A percentile compares a stretch with the other conserved stretches of the same genome.
phyloP scores from a whole-genome alignment of 2,888 invertebrate species.

The Cephus runcator region DNA sequence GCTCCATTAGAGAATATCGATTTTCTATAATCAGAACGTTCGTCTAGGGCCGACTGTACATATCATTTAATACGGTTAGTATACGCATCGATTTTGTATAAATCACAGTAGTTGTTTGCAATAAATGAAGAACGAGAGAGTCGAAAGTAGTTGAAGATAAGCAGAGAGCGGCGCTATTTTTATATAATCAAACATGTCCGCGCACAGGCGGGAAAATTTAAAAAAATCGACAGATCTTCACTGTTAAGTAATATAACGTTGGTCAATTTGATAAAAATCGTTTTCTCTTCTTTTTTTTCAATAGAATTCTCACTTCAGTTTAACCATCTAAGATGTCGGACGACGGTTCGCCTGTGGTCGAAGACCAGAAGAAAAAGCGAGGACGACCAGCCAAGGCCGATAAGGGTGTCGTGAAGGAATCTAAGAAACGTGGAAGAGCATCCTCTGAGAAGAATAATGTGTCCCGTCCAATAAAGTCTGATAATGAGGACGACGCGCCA shows the following conservation, averaged over 20 bases:
- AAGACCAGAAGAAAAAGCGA: constrained; percentile 64
- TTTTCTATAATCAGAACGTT: not conserved
- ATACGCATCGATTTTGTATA: not conserved
- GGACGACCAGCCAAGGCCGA: constrained; percentile 60
- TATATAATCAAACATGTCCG: not conserved
- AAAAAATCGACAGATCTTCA: not conserved
- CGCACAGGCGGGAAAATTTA: not conserved
- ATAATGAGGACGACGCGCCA: constrained; percentile 59
- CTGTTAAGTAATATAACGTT: not conserved
- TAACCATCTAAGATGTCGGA: constrained; percentile 54
- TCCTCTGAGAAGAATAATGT: constrained; percentile 56
- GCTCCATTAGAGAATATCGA: not conserved
- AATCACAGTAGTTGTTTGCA: not conserved
- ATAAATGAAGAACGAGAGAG: not conserved
- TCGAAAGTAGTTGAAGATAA: not conserved
- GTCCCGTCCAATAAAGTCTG: constrained; percentile 54
- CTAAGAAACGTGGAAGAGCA: constrained; percentile 60
- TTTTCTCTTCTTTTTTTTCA: not conserved
- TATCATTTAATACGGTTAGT: not conserved
- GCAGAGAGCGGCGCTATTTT: not conserved
- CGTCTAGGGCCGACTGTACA: not conserved
- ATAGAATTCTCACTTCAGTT: not conserved
- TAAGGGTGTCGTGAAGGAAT: constrained; percentile 50
- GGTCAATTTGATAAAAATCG: not conserved
- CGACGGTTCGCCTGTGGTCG: constrained; percentile 61